Evolutionary conservation across 1,140 invertebrate genomes (phyloP).

Genomic region (Mylabris phalerata): DNA sequence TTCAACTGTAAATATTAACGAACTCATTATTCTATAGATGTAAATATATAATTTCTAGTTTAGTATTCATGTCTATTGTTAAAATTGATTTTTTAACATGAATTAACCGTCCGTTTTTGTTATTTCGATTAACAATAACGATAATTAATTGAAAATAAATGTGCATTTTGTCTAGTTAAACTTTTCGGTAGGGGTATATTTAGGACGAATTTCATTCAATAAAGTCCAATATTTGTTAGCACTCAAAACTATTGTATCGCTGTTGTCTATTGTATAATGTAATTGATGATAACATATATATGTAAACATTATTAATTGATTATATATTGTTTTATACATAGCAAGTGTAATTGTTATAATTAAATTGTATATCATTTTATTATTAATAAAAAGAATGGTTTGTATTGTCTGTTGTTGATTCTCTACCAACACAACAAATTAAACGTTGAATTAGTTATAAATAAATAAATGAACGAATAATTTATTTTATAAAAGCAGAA

Average conservation of each 20-base stretch:
- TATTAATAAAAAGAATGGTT: constrained; percentile 10
- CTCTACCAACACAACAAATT: background rate
- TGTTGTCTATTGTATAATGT: constrained; percentile 8
- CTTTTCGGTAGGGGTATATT: constrained; percentile 8
- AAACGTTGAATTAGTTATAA: too few species aligned
- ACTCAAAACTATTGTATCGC: constrained; percentile 1
- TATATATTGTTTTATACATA: constrained; percentile 7
- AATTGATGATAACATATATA: constrained; percentile 2
- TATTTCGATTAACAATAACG: background rate
- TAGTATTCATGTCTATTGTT: background rate
- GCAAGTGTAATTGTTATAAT: constrained; percentile 10
- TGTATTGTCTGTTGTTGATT: background rate
- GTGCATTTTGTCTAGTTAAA: constrained; percentile 2
- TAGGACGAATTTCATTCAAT: constrained; percentile 4
- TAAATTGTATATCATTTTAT: constrained; percentile 15
- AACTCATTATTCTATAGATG: background rate
- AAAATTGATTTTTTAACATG: background rate
- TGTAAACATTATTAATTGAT: too few species aligned
- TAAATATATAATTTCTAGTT: background rate
- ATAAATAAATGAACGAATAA: too few species aligned
- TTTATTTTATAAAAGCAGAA: too few species aligned
- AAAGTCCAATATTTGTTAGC: constrained; percentile 11
- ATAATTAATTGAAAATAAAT: too few species aligned
- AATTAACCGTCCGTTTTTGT: constrained; percentile 6
- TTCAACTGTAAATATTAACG: background rate